phyloP scores from a whole-genome alignment of 2,888 invertebrate species.

The Drosophila fulvimacula region DNA sequence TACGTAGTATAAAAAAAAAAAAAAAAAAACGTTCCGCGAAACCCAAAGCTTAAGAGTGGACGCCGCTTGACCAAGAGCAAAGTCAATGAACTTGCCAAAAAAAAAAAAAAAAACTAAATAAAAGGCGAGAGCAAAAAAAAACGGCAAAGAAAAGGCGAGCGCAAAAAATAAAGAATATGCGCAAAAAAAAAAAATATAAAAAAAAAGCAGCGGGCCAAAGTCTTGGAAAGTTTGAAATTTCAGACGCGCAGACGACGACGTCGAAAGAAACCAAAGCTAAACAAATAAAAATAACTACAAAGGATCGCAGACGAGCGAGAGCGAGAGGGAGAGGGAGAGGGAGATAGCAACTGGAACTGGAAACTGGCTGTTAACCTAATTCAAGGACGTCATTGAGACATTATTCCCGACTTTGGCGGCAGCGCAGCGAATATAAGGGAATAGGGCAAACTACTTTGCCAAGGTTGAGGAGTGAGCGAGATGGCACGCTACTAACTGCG shows the following conservation, averaged over 20 bases:
- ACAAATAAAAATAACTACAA: conserved; percentile 51
- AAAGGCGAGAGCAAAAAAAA: conserved; percentile 23
- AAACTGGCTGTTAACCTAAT: conserved; percentile 82
- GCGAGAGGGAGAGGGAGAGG: neutral
- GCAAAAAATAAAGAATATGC: conserved; percentile 18
- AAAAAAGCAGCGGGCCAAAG: conserved; percentile 22
- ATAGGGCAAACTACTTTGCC: conserved; percentile 84
- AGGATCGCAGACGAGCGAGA: conserved; percentile 47
- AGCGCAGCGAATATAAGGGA: conserved; percentile 77
- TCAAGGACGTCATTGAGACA: conserved; percentile 84
- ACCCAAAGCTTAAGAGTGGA: conserved; percentile 39
- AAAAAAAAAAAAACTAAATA: conserved; percentile 9
- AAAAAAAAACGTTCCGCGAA: conserved; percentile 46
- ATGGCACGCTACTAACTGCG: conserved; percentile 6
- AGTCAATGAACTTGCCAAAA: conserved; percentile 73
- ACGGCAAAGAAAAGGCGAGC: conserved; percentile 16
- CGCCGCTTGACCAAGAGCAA: conserved; percentile 55
- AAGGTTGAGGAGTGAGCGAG: conserved; percentile 65
- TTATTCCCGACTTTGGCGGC: conserved; percentile 58
- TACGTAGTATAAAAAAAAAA: too few relatives aligned
- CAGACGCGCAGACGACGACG: conserved; percentile 77
- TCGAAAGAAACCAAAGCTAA: conserved; percentile 43
- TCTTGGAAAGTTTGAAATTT: conserved; percentile 76
- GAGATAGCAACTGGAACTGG: conserved; percentile 22
- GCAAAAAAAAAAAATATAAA: conserved; percentile 28